phyloP scores from a whole-genome alignment of 2,797 vertebrate species.

The Spheniscus humboldti region DNA sequence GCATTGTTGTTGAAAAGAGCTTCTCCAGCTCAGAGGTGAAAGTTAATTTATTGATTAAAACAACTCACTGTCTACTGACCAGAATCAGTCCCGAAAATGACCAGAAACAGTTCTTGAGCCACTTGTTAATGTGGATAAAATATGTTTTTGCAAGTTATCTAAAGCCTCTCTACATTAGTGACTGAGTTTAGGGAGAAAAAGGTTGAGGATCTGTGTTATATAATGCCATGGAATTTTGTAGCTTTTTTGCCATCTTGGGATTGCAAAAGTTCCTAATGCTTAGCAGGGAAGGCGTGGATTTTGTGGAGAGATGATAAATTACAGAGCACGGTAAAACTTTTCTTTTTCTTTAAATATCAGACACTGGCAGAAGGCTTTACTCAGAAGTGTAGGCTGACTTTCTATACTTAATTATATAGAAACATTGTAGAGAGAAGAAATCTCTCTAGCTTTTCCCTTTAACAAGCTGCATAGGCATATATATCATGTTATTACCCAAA shows the following conservation, averaged over 20 bases:
- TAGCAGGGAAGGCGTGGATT: background rate
- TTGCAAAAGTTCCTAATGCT: background rate
- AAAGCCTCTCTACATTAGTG: background rate
- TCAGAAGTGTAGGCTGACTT: background rate
- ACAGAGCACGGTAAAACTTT: background rate
- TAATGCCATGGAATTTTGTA: background rate
- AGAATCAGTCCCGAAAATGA: background rate
- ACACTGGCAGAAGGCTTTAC: background rate
- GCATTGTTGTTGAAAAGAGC: background rate
- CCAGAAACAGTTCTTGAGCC: background rate
- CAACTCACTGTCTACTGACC: background rate
- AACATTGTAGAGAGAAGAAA: background rate
- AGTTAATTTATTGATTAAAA: background rate
- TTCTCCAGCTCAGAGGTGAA: background rate
- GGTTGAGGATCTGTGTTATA: background rate
- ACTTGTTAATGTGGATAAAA: background rate
- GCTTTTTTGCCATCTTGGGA: background rate
- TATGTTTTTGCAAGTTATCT: background rate
- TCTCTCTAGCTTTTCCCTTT: background rate
- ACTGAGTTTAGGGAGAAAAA: background rate
- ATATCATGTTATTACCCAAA: background rate
- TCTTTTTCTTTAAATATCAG: background rate
- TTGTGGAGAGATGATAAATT: background rate
- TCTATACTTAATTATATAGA: background rate
- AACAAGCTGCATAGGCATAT: background rate